These are phyloP conservation scores for Cylas formicarius DNA, from an alignment of 1,140 invertebrate species.

Conservation along the genomic window DNA sequence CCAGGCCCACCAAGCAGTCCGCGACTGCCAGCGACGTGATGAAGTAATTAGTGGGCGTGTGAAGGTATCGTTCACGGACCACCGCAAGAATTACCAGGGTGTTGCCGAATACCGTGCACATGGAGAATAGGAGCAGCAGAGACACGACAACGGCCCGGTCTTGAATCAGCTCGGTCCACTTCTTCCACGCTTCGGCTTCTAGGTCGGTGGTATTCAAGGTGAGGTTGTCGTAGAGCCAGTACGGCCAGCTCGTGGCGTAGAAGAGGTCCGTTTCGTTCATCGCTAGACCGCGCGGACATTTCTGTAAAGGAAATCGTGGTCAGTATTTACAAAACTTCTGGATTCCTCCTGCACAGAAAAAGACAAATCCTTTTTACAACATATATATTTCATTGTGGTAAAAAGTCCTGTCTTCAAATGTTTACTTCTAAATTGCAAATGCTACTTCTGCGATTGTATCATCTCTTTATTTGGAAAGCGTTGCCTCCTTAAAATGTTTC, in stretches of 20 bases:
- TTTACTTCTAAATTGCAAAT: too few species aligned
- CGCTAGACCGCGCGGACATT: slow-evolving; percentile 1
- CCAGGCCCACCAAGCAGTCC: slow-evolving; percentile 89
- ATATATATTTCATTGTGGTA: too few species aligned
- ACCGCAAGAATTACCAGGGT: slow-evolving; percentile 93
- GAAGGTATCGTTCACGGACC: slow-evolving; percentile 76
- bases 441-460: too few species aligned
- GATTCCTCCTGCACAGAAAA: too few species aligned
- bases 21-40: slow-evolving; percentile 96
- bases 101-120: slow-evolving; percentile 94
- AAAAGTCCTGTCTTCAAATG: too few species aligned
- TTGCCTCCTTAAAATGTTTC: too few species aligned
- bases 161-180: slow-evolving; percentile 55
- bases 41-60: slow-evolving; percentile 97
- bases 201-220: slow-evolving; percentile 27
- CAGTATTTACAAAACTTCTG: too few species aligned
- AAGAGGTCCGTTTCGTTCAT: slow-evolving; percentile 15
- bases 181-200: slow-evolving; percentile 41
- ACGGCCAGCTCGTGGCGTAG: slow-evolving; percentile 7
- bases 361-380: too few species aligned
- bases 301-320: slow-evolving; percentile 18
- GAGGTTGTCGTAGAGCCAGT: slow-evolving; percentile 17
- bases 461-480: too few species aligned
- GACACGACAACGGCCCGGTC: slow-evolving; percentile 73
- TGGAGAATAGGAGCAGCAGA: slow-evolving; percentile 81